Evolutionary conservation across 2,113 vertebrate genomes (phyloP).

Genomic region (Colaptes auratus): DNA sequence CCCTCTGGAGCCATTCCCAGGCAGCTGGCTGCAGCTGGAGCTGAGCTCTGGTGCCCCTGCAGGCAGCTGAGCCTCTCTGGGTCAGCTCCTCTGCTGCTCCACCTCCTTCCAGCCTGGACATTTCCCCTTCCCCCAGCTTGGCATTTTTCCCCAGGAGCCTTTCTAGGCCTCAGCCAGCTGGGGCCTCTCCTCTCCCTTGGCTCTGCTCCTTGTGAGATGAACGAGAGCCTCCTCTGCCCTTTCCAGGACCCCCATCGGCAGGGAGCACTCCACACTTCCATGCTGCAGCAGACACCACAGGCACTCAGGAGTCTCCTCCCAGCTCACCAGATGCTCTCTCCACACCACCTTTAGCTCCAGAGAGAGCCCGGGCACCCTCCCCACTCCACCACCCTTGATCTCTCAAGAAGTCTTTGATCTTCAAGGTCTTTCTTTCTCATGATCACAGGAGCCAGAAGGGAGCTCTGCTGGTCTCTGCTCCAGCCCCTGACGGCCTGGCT

Average conservation of each 20-base stretch:
- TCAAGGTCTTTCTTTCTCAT: neutral
- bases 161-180: neutral
- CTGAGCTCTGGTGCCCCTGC: neutral
- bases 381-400: neutral
- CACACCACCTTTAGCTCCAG: neutral
- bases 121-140: neutral
- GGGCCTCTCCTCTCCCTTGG: slow-evolving; percentile 14
- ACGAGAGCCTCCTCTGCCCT: slow-evolving; percentile 35
- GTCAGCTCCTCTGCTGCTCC: neutral
- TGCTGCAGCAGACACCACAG: neutral
- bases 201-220: neutral
- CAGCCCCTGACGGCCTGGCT: neutral
- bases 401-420: neutral
- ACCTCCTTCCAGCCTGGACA: neutral
- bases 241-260: slow-evolving; percentile 10
- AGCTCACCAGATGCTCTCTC: neutral
- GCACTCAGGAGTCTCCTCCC: neutral
- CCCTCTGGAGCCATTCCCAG: too few species aligned
- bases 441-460: neutral
- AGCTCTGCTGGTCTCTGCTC: neutral
- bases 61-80: neutral
- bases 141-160: neutral
- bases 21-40: neutral
- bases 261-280: neutral
- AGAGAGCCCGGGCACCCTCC: neutral